Conservation (phyloP, 2,888 invertebrate genomes). For the Ormia ochracea region DNA sequence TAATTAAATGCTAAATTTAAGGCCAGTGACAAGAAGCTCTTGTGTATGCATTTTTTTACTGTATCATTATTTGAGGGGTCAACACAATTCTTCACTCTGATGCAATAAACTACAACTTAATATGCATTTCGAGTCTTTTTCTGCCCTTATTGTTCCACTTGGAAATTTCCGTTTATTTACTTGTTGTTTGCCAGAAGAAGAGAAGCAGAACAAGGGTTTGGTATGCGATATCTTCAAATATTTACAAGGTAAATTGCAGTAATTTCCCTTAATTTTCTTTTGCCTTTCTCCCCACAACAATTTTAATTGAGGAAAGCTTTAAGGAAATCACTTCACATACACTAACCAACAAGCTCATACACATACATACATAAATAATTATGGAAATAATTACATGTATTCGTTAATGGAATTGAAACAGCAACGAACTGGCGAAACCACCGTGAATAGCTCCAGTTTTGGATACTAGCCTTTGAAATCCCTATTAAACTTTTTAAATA, state of each 20-base stretch:
- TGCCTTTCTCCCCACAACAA: slow-evolving; percentile 5
- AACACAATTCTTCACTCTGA: background rate
- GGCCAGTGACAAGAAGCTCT: slow-evolving; percentile 55
- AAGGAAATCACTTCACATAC: slow-evolving; percentile 37
- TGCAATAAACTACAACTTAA: slow-evolving; percentile 35
- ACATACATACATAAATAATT: background rate
- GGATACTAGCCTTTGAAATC: background rate
- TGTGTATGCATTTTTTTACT: slow-evolving; percentile 21
- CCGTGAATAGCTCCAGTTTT: slow-evolving; percentile 49
- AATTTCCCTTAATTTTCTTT: slow-evolving; percentile 44
- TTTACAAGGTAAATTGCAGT: slow-evolving; percentile 47
- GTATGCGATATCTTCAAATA: slow-evolving; percentile 30
- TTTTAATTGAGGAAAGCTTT: slow-evolving; percentile 30
- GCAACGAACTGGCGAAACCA: background rate
- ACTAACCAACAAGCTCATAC: background rate
- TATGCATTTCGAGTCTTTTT: slow-evolving; percentile 47
- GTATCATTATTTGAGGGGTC: slow-evolving; percentile 15
- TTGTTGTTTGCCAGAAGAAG: slow-evolving; percentile 23
- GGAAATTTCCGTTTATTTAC: slow-evolving; percentile 53
- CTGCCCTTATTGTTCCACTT: slow-evolving; percentile 11
- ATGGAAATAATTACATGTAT: slow-evolving; percentile 17
- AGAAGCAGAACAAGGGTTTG: background rate
- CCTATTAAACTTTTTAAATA: background rate
- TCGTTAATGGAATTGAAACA: background rate
- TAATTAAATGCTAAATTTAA: slow-evolving; percentile 59